Percentiles rank a stretch among this genome's conserved stretches.
phyloP scores from a whole-genome alignment of 1,140 invertebrate species.

The Drosophila pachea region DNA sequence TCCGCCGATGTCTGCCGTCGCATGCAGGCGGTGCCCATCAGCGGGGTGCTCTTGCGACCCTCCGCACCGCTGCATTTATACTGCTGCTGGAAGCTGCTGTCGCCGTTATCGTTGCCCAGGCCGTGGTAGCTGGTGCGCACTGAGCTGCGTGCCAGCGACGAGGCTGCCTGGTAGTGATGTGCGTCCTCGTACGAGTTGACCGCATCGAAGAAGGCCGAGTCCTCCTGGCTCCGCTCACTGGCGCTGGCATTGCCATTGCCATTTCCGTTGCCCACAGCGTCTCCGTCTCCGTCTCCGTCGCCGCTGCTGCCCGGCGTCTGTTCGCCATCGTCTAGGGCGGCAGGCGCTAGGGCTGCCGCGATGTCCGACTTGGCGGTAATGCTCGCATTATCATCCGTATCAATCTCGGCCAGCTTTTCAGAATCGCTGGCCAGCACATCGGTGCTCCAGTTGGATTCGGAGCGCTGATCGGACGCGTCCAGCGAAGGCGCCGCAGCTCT shows the following conservation, averaged over 20 bases:
- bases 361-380: conserved; percentile 85
- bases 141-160: conserved; percentile 70
- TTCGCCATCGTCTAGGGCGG: conserved; percentile 46
- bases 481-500: conserved; percentile 47
- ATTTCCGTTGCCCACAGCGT: conserved; percentile 24
- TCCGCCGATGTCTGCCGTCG: conserved; percentile 76
- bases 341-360: conserved; percentile 58
- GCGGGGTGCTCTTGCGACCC: conserved; percentile 61
- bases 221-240: conserved; percentile 74
- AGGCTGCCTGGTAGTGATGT: conserved; percentile 59
- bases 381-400: conserved; percentile 89
- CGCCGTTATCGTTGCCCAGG: conserved; percentile 51
- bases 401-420: conserved; percentile 93
- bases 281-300: conserved; percentile 42
- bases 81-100: conserved; percentile 75
- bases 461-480: conserved; percentile 93
- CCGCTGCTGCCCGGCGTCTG: conserved; percentile 59
- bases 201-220: conserved; percentile 73
- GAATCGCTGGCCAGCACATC: conserved; percentile 97
- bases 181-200: conserved; percentile 71
- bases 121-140: conserved; percentile 73
- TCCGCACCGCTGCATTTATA: conserved; percentile 71
- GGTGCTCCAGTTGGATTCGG: conserved; percentile 97
- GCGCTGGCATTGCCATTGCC: conserved; percentile 57
- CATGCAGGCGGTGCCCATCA: conserved; percentile 69